Conservation (phyloP, 2,888 invertebrate genomes). For the Melinaea menophilus region DNA sequence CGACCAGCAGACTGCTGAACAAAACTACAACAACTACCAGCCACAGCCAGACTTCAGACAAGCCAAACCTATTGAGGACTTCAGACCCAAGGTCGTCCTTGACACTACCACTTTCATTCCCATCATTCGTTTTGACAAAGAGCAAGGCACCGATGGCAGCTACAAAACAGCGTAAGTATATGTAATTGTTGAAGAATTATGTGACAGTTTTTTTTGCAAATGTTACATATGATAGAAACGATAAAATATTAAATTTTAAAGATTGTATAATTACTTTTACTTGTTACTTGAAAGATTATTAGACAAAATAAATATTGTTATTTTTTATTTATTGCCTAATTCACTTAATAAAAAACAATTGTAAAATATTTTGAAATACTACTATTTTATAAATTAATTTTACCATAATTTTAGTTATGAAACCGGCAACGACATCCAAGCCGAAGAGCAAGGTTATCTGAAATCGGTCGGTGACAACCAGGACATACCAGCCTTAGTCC, state of each 20-base stretch:
- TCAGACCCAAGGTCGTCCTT: constrained; percentile 63
- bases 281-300: too few relatives aligned
- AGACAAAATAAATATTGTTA: too few relatives aligned
- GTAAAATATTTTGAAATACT: neutral
- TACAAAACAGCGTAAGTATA: constrained; percentile 85
- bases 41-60: constrained; percentile 56
- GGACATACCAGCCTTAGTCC: constrained; percentile 80
- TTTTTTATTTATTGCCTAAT: neutral
- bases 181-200: constrained; percentile 3
- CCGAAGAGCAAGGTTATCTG: constrained; percentile 87
- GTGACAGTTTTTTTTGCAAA: too few relatives aligned
- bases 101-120: constrained; percentile 87
- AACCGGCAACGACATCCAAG: constrained; percentile 89
- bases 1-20: constrained; percentile 62
- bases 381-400: neutral
- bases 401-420: constrained; percentile 80
- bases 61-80: constrained; percentile 60
- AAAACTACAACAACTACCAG: constrained; percentile 61
- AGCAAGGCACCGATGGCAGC: constrained; percentile 89
- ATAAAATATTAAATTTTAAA: too few relatives aligned
- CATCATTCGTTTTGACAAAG: constrained; percentile 88
- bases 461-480: constrained; percentile 82
- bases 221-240: too few relatives aligned
- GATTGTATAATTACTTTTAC: too few relatives aligned
- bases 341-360: neutral